phyloP scores from a whole-genome alignment of 1,140 invertebrate species.

The Drosophila bifasciata region DNA sequence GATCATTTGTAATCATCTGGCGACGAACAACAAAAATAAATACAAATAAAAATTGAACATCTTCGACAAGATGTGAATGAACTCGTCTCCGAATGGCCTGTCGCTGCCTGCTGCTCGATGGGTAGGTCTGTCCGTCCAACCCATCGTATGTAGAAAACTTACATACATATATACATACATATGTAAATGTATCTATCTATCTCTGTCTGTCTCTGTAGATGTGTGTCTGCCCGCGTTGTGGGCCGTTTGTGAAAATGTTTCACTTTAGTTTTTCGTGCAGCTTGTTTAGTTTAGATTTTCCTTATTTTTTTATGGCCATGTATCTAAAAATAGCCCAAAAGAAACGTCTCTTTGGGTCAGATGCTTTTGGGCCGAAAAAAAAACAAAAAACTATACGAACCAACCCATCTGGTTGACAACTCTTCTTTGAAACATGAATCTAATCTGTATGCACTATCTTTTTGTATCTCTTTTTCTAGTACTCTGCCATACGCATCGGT shows the following conservation, averaged over 20 bases:
- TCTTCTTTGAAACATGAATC: slow-evolving; percentile 2
- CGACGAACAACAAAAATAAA: slow-evolving; percentile 30
- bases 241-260: slow-evolving; percentile 40
- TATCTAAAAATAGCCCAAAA: slow-evolving; percentile 37
- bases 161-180: too few relatives aligned
- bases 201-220: background rate
- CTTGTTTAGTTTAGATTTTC: slow-evolving; percentile 43
- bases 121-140: slow-evolving; percentile 15
- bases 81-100: slow-evolving; percentile 39
- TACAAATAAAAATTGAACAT: slow-evolving; percentile 54
- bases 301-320: slow-evolving; percentile 41
- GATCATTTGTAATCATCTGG: slow-evolving; percentile 66
- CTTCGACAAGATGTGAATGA: slow-evolving; percentile 58
- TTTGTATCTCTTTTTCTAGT: slow-evolving; percentile 86
- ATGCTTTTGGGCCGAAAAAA: slow-evolving; percentile 24
- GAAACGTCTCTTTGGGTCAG: slow-evolving; percentile 58
- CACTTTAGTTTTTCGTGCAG: slow-evolving; percentile 31
- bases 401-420: slow-evolving; percentile 30
- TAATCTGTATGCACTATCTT: background rate
- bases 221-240: slow-evolving; percentile 4
- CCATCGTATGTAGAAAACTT: background rate
- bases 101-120: background rate
- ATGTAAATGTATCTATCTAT: too few relatives aligned
- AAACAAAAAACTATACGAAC: background rate
- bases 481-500: slow-evolving; percentile 99